Evolutionary conservation across 2,888 invertebrate genomes (phyloP), one percentile per base, ranked within the genome.

Genomic region (Parasteatoda lunata): DNA sequence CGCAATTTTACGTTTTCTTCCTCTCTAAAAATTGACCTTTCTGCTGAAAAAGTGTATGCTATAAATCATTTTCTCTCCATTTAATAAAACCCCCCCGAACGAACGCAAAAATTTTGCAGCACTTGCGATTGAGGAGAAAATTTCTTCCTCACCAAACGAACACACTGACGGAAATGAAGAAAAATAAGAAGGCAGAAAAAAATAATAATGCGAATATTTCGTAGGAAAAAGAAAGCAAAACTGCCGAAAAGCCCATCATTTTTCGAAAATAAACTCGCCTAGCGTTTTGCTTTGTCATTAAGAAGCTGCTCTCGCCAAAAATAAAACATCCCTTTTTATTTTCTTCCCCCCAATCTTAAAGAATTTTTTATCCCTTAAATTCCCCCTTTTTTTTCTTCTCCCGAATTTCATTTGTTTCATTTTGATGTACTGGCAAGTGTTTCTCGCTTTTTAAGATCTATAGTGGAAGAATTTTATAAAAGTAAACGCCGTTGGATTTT

Each of bases 21-120:
- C 65, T 51, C 54, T 52, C 85, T 52, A 59, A n/a, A 86, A 86
- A 86, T 86, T 86, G 85, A 80, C 76, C 85, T 86, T 86, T 86
- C 80, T 65, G 65, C 66, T 65, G 70, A 15, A 48, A 80, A 70
- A 69, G 69, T 48, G 59, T 52, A 66, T 5, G 77, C 66, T 69
- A 86, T 86, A 86, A 86, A 86, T 86, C 85, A 86, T 86, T 86
- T 86, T 80, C 80, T 72, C 76, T 76, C 85, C 85, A 80, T 86
- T 86, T 86, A 81, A 86, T 86, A 86, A 80, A 86, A 86, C n/a
- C 71, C 77, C 77, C 30, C 30, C 30, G 71, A 72, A 49, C 64
- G 59, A 71, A 64, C 70, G 79, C 76, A 64, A 79, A 86, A 77
- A 80, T 66, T 45, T 54, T 68, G 9, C 11, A n/a, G 59, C 59